Evolutionary conservation across 2,888 invertebrate species (phyloP).

Genomic region (Neria commutata): DNA sequence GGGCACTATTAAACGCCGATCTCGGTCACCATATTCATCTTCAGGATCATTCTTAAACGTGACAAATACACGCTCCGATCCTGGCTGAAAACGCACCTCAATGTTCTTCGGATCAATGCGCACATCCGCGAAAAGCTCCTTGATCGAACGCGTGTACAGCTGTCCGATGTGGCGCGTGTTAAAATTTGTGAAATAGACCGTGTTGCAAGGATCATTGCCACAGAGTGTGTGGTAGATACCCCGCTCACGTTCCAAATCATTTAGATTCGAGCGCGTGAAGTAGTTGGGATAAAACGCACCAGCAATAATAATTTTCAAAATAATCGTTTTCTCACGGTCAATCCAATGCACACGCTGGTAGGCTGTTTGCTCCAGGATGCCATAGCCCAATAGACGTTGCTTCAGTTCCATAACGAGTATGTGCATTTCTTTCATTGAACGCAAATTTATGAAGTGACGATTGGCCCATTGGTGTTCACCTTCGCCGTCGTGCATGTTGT

Average conservation of each 20-base stretch:
- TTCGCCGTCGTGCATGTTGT: slow-evolving; percentile 64
- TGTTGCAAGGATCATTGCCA: slow-evolving; percentile 77
- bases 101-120: slow-evolving; percentile 57
- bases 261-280: slow-evolving; percentile 68
- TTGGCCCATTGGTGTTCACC: slow-evolving; percentile 72
- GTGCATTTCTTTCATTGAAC: slow-evolving; percentile 76
- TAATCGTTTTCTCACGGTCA: slow-evolving; percentile 65
- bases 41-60: slow-evolving; percentile 65
- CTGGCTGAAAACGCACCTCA: slow-evolving; percentile 59
- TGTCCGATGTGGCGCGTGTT: slow-evolving; percentile 71
- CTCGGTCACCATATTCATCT: slow-evolving; percentile 33
- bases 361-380: slow-evolving; percentile 66
- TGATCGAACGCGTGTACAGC: slow-evolving; percentile 72
- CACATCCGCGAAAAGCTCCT: slow-evolving; percentile 65
- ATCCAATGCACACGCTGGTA: slow-evolving; percentile 61
- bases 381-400: slow-evolving; percentile 66
- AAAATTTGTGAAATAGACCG: slow-evolving; percentile 72
- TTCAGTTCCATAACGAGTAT: slow-evolving; percentile 75
- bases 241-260: slow-evolving; percentile 68
- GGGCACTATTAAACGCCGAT: slow-evolving; percentile 60
- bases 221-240: slow-evolving; percentile 71
- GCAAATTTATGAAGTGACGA: slow-evolving; percentile 72
- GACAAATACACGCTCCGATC: slow-evolving; percentile 71
- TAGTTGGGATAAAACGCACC: slow-evolving; percentile 92
- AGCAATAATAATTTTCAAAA: slow-evolving; percentile 69